Percentiles rank a stretch among this genome's conserved stretches.
Evolutionary conservation across 2,888 invertebrate species (phyloP).

Genomic region (Rhamphomyia laevipes): DNA sequence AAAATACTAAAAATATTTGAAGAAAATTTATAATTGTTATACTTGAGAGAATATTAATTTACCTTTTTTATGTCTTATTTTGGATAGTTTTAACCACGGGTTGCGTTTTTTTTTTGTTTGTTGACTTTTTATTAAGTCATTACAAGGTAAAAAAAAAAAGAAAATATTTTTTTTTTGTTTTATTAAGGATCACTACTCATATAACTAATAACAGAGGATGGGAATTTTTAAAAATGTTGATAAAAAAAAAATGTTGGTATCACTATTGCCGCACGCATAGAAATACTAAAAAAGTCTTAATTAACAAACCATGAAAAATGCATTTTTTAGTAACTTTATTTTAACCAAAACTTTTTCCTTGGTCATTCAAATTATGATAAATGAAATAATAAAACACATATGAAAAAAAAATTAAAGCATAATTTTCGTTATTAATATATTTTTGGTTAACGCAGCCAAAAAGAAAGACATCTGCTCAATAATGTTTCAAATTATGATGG

Average conservation of each 20-base stretch:
- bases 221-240: too few relatives aligned
- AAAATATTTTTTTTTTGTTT: too few relatives aligned
- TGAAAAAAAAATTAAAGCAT: background rate
- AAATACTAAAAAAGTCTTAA: background rate
- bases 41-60: background rate
- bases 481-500: too few relatives aligned
- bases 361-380: background rate
- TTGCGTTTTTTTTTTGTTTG: background rate
- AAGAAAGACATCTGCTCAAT: too few relatives aligned
- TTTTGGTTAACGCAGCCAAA: too few relatives aligned
- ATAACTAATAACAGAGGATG: too few relatives aligned
- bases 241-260: too few relatives aligned
- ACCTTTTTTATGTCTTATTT: background rate
- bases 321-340: background rate
- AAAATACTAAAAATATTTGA: too few relatives aligned
- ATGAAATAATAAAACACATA: background rate
- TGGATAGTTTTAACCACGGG: background rate
- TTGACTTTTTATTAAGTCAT: background rate
- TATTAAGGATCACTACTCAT: too few relatives aligned
- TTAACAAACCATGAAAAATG: slow-evolving; percentile 3
- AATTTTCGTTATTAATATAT: background rate
- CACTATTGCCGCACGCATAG: background rate
- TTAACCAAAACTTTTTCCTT: background rate
- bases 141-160: background rate
- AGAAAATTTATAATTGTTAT: background rate